These are phyloP conservation scores for Eidolon dupreanum DNA, from an alignment of 2,797 vertebrate species.

Conservation along the genomic window DNA sequence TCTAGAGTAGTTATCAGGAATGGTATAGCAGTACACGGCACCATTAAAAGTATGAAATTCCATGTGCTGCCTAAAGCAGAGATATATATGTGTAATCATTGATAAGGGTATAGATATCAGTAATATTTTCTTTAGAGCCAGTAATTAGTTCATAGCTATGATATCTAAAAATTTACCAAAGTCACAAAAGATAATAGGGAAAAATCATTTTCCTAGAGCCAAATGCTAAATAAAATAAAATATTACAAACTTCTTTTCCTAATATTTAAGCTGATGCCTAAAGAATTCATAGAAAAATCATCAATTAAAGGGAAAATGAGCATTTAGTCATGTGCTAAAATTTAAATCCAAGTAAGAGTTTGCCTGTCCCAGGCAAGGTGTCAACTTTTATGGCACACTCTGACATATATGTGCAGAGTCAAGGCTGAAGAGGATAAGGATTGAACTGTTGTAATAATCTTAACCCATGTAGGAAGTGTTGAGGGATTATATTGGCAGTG, in stretches of 20 bases:
- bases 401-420: not conserved
- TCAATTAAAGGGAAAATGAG: not conserved
- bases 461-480: not conserved
- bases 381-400: too few relatives aligned
- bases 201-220: not conserved
- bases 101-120: not conserved
- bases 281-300: not conserved
- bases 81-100: not conserved
- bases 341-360: not conserved
- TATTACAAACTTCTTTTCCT: not conserved
- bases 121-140: not conserved
- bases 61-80: not conserved
- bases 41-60: not conserved
- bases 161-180: not conserved
- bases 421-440: not conserved
- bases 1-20: not conserved
- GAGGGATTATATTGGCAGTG: too few relatives aligned
- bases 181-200: not conserved
- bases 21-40: not conserved
- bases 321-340: not conserved
- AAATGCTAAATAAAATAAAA: not conserved
- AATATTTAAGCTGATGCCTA: not conserved
- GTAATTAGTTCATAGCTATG: not conserved
- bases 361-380: not conserved
- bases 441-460: rapidly evolving